phyloP scores from a whole-genome alignment of 2,888 invertebrate species.

The Platypus cylindrus region DNA sequence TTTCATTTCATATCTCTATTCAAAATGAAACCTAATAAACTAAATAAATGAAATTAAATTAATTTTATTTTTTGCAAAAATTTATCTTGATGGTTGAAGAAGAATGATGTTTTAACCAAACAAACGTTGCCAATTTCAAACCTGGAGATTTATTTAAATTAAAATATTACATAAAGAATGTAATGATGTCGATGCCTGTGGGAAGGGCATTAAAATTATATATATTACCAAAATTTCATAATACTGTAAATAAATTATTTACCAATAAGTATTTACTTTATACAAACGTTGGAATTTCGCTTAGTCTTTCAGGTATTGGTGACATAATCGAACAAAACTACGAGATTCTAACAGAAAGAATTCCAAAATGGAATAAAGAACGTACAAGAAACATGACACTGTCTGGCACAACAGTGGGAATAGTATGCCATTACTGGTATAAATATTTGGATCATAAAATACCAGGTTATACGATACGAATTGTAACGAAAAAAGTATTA shows the following conservation, averaged over 20 bases:
- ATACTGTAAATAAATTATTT: slow-evolving; percentile 38
- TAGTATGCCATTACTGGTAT: slow-evolving; percentile 82
- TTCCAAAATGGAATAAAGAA: slow-evolving; percentile 42
- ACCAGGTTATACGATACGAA: slow-evolving; percentile 51
- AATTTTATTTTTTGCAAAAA: too few relatives aligned
- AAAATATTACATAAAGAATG: too few relatives aligned
- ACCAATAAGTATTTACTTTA: slow-evolving; percentile 54
- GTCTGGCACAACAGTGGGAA: slow-evolving; percentile 64
- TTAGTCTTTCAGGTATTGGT: slow-evolving; percentile 49
- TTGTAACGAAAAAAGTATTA: slow-evolving; percentile 64
- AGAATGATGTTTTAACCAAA: too few relatives aligned
- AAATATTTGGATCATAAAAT: slow-evolving; percentile 56
- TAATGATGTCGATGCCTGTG: background rate
- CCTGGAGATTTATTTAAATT: too few relatives aligned
- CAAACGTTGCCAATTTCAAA: too few relatives aligned
- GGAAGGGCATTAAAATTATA: background rate
- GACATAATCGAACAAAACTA: slow-evolving; percentile 53
- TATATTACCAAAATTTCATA: slow-evolving; percentile 3
- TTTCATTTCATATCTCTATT: too few relatives aligned
- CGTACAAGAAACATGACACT: slow-evolving; percentile 66
- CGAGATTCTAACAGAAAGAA: slow-evolving; percentile 48
- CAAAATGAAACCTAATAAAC: too few relatives aligned
- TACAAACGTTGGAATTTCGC: slow-evolving; percentile 70
- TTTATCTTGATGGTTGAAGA: too few relatives aligned
- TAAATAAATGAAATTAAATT: too few relatives aligned